A percentile compares a stretch with the other conserved stretches of the same genome.
phyloP scores from a whole-genome alignment of 2,888 invertebrate species.

The Lagria hirta region DNA sequence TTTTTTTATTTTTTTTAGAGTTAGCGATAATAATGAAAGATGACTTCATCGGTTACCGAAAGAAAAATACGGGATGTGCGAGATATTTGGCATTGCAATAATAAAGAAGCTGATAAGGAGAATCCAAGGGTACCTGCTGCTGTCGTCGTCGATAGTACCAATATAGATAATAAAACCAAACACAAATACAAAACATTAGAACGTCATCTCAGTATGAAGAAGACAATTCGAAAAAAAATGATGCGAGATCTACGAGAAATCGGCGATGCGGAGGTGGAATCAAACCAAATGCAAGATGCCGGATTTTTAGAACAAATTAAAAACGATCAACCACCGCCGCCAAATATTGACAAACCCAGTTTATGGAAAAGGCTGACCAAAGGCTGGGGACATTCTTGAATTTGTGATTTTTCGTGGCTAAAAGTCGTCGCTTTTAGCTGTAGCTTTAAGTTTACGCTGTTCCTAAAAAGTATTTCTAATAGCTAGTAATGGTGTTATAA shows the following conservation, averaged over 20 bases:
- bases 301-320: constrained; percentile 54
- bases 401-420: constrained; percentile 20
- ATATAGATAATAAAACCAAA: constrained; percentile 62
- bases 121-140: constrained; percentile 41
- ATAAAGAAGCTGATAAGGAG: constrained; percentile 43
- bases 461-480: constrained; percentile 28
- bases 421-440: constrained; percentile 13
- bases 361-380: constrained; percentile 54
- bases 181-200: constrained; percentile 76
- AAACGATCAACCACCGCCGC: constrained; percentile 53
- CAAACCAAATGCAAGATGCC: constrained; percentile 42
- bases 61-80: constrained; percentile 75
- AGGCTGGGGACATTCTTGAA: constrained; percentile 49
- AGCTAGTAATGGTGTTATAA: constrained; percentile 18
- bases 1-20: constrained; percentile 32
- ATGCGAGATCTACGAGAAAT: constrained; percentile 78
- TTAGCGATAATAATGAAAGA: constrained; percentile 50
- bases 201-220: constrained; percentile 83
- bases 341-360: constrained; percentile 54
- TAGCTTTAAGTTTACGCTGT: constrained; percentile 34
- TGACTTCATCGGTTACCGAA: constrained; percentile 62
- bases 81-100: constrained; percentile 56
- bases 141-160: constrained; percentile 55
- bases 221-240: constrained; percentile 81
- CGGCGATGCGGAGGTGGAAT: constrained; percentile 48